Conservation (phyloP, 2,888 invertebrate genomes). For the Dicycla oo region DNA sequence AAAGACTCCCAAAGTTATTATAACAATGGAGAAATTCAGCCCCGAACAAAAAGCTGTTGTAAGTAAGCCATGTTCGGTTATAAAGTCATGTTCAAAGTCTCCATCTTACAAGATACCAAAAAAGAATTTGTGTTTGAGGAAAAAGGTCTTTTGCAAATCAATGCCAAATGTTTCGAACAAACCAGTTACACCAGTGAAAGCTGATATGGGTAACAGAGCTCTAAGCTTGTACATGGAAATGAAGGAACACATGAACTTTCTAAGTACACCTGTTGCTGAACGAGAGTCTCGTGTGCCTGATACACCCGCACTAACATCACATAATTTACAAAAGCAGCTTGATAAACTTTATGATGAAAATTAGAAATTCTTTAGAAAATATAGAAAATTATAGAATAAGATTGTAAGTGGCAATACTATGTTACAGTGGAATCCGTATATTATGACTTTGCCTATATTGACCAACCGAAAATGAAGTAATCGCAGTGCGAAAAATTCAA, state of each 20-base stretch:
- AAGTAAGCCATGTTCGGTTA: slow-evolving; percentile 60
- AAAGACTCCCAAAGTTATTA: slow-evolving; percentile 55
- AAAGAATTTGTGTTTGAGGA: slow-evolving; percentile 77
- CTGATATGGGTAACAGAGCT: slow-evolving; percentile 73
- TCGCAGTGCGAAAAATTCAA: no score
- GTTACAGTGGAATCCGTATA: no score
- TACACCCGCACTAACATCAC: slow-evolving; percentile 82
- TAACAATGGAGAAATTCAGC: slow-evolving; percentile 56
- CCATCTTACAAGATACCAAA: slow-evolving; percentile 85
- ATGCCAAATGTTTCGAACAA: slow-evolving; percentile 77
- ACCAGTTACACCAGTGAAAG: slow-evolving; percentile 72
- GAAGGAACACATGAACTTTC: slow-evolving; percentile 83
- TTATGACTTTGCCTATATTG: no score
- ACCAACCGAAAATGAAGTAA: no score
- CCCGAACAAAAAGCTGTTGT: slow-evolving; percentile 62
- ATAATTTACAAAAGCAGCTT: slow-evolving; percentile 83
- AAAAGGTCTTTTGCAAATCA: slow-evolving; percentile 80
- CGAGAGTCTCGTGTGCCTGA: slow-evolving; percentile 65
- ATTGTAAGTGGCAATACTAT: slow-evolving; percentile 49
- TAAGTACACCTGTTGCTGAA: slow-evolving; percentile 80
- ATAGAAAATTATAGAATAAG: background rate
- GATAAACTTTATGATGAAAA: slow-evolving; percentile 81
- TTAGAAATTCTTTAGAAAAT: slow-evolving; percentile 55
- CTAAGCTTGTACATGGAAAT: slow-evolving; percentile 83
- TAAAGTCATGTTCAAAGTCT: slow-evolving; percentile 67